Conservation (phyloP, 2,888 invertebrate species). For the Colostygia pectinataria region DNA sequence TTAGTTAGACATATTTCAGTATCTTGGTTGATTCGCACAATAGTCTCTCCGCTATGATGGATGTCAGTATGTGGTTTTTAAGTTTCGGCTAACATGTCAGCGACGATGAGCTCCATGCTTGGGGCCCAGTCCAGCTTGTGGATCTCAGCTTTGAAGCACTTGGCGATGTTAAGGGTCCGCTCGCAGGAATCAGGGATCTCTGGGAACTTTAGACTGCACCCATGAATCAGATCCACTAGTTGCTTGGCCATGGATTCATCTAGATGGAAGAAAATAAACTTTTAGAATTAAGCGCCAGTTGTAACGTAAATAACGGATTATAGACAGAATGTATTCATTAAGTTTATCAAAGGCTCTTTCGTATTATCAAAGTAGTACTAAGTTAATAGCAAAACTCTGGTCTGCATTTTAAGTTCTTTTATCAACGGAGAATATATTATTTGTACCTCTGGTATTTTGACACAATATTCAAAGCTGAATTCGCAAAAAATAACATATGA, state of each 20-base stretch:
- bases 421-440: too few relatives aligned
- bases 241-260: conserved; percentile 55
- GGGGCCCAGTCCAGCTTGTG: conserved; percentile 64
- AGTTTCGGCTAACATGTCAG: conserved; percentile 52
- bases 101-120: conserved; percentile 47
- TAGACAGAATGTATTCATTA: too few relatives aligned
- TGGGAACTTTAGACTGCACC: conserved; percentile 39
- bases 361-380: too few relatives aligned
- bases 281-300: too few relatives aligned
- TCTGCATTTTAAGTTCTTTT: too few relatives aligned
- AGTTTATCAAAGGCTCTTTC: too few relatives aligned
- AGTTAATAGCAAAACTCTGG: too few relatives aligned
- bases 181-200: conserved; percentile 41
- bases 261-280: conserved; percentile 30
- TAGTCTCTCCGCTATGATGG: neutral
- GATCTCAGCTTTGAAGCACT: conserved; percentile 59
- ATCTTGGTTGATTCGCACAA: neutral
- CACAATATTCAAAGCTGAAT: too few relatives aligned
- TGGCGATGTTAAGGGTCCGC: conserved; percentile 45
- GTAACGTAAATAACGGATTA: too few relatives aligned
- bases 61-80: conserved; percentile 22
- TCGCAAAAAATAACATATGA: too few relatives aligned
- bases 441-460: too few relatives aligned
- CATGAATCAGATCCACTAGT: conserved; percentile 51
- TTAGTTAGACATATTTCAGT: too few relatives aligned